Evolutionary conservation across 1,140 invertebrate genomes (phyloP), one percentile per base, ranked within the genome.

Genomic region (Plectus sambesii): DNA sequence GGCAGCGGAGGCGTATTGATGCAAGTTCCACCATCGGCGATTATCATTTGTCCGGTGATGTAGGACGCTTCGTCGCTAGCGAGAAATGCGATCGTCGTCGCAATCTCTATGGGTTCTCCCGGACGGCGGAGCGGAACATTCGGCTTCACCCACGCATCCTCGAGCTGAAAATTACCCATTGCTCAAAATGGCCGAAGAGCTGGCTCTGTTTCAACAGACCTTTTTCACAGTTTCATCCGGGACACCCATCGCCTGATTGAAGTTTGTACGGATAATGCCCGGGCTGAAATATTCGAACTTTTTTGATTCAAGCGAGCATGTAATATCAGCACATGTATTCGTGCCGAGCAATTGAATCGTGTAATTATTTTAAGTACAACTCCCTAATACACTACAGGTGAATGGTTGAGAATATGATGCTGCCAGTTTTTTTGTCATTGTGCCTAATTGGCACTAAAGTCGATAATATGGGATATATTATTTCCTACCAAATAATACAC

Each of bases 21-120:
- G n/a, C n/a, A n/a, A n/a, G n/a, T n/a, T n/a, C 84, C 84, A 24
- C 85, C 85, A 74, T 88, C 86, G 2, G 87, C 80, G 4, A 82
- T 78, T 19, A 88, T 47, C 43, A 75, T 80, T 5, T 75, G 81
- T 9, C 85, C 86, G 37, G 85, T 87, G 8, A 83, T 83, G 59
- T 83, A 87, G 49, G 78, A 82, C 8, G 84, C 77, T 54, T 78
- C 74, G 36, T 82, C 79, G 37, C 81, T 83, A 1, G 85, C 85
- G 22, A 88, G 69, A 70, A 86, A 87, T 12, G 80, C 80, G 58
- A 89, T 85, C 1, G 81, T 73, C 24, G 76, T 75, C 0, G 85
- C 84, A 1, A 87, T 82, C 73, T 88, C 85, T 2, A 78, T 72
- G 3, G 77, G 73, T 48, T 80, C 68, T 5, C 84, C 85, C 1